Conservation (phyloP, 2,797 vertebrate genomes). For the Sebastes aleutianus region DNA sequence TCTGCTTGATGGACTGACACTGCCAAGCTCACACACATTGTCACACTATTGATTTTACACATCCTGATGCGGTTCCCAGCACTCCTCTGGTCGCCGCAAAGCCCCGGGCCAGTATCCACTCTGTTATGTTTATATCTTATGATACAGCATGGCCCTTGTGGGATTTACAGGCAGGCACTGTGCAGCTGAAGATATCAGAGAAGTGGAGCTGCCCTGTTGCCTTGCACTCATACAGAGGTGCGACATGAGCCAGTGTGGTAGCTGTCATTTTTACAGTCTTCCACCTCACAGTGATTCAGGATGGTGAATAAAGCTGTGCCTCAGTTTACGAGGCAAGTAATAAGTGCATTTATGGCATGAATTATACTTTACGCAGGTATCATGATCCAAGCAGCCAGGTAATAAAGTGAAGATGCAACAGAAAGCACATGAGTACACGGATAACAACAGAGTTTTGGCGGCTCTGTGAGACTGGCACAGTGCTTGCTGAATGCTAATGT, state of each 20-base stretch:
- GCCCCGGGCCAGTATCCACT: slow-evolving; percentile 13
- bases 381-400: background rate
- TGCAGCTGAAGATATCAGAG: slow-evolving; percentile 25
- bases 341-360: slow-evolving; percentile 21
- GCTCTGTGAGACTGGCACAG: background rate
- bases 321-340: slow-evolving; percentile 3
- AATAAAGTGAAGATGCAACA: slow-evolving; percentile 3
- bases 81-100: slow-evolving; percentile 2
- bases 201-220: slow-evolving; percentile 10
- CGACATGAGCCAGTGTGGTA: slow-evolving; percentile 17
- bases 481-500: background rate
- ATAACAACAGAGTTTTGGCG: background rate
- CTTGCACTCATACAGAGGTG: slow-evolving; percentile 23
- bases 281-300: slow-evolving; percentile 13
- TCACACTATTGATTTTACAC: slow-evolving; percentile 53
- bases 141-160: slow-evolving; percentile 29
- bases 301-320: background rate
- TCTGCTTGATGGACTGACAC: slow-evolving; percentile 17
- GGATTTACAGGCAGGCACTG: slow-evolving; percentile 29
- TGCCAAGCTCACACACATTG: slow-evolving; percentile 13
- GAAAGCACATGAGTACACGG: background rate
- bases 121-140: slow-evolving; percentile 50
- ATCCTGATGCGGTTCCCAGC: slow-evolving; percentile 23
- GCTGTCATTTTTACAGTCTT: slow-evolving; percentile 35
- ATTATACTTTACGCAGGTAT: slow-evolving; percentile 5